Base-by-base conservation (phyloP, 2,888 invertebrate genomes). In the Carterocephalus palaemon region DNA sequence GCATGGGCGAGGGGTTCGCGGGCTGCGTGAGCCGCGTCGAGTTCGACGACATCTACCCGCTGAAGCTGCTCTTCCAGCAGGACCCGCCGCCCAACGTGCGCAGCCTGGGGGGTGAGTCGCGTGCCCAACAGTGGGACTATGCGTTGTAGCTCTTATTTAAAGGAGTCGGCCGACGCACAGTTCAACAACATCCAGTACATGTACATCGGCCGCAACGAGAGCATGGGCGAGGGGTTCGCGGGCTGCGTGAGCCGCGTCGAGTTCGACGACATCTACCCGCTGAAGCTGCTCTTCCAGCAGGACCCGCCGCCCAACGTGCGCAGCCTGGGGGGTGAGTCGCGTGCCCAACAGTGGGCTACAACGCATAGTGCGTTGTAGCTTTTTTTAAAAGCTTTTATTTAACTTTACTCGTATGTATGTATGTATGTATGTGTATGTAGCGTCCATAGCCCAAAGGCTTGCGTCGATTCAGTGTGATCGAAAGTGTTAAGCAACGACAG, bases 181-280 rank as follows among this genome's bases (percentile, higher is more conserved):
- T 96, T 98, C 78, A 97, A 98, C 84, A 96, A 97, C 74, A 95
- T 98, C 46, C 95, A 97, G 77, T 96, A 96, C 79, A 92, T 99
- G 91, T 98, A 97, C 78, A 95, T 99, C 64, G 99, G 99, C 0
- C 92, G 92, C 64, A 98, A 99, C 80, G 95, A 95, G 76, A 89
- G 92, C 0, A 97, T 96, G 94, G 85, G 84, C 10, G 95, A 96
- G 67, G 98, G 85, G 1, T 98, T 98, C 81, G 91, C 92, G 33
- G 98, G 98, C 2, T 99, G 98, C 74, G 92, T 99, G 36, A 97
- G 95, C 5, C 88, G 98, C 41, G 96, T 98, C 4, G 96, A 98
- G 85, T 98, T 99, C 73, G 98, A 98, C 74, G 98, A 98, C 75
- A 96, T 98, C 56, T 98, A 97, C 80, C 98, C 98, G 0, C 85